These are phyloP conservation scores for Cinclus mexicanus DNA, from an alignment of 2,113 vertebrate genomes.

Conservation along the genomic window DNA sequence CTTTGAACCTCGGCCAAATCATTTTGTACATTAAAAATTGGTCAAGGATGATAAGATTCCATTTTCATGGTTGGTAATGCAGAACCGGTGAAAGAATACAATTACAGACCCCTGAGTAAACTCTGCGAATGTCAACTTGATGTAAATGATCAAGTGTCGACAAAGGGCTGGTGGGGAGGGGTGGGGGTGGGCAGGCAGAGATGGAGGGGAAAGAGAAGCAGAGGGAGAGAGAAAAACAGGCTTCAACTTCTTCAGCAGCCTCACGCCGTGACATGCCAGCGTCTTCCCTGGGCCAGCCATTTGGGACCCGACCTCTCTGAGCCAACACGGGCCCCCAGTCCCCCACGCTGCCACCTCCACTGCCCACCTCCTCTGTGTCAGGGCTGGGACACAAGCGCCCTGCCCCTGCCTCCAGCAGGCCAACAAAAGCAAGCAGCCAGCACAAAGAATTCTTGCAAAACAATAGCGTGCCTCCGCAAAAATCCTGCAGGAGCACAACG, in stretches of 20 bases:
- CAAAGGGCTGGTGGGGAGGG: constrained; percentile 71
- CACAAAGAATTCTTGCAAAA: constrained; percentile 14
- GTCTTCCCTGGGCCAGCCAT: not conserved
- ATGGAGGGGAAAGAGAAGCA: not conserved
- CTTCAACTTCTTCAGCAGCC: not conserved
- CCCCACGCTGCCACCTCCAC: not conserved
- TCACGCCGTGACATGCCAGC: not conserved
- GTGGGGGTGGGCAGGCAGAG: constrained; percentile 28
- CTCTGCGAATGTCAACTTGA: constrained; percentile 99
- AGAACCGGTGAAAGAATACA: constrained; percentile 99
- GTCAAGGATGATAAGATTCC: constrained; percentile 99
- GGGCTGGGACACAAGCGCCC: not conserved
- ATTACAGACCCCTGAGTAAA: constrained; percentile 99
- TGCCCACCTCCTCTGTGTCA: fast-evolving
- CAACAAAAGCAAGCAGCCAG: not conserved
- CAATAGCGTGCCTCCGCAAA: not conserved
- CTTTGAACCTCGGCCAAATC: constrained; percentile 99
- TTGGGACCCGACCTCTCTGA: not conserved
- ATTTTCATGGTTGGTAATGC: constrained; percentile 99
- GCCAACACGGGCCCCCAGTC: not conserved
- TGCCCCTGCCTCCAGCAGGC: not conserved
- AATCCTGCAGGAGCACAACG: not conserved
- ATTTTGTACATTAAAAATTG: constrained; percentile 99
- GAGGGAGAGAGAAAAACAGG: not conserved
- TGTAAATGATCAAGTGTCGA: constrained; percentile 98